Conservation (phyloP, 2,797 vertebrate genomes). For the Myoxocephalus aenaeus region DNA sequence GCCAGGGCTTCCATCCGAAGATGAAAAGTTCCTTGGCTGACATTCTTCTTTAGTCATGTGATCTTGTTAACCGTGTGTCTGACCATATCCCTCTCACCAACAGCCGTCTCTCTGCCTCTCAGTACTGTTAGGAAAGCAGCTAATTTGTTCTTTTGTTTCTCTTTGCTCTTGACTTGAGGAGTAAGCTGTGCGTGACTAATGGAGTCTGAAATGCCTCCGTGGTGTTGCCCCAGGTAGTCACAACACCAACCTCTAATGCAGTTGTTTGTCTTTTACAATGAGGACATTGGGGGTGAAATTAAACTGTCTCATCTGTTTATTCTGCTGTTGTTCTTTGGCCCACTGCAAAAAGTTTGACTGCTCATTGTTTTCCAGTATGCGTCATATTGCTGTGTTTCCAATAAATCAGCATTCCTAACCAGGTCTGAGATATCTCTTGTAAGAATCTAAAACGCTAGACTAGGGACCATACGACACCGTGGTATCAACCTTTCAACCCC, state of each 20-base stretch:
- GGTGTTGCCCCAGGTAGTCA: neutral
- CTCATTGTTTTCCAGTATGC: neutral
- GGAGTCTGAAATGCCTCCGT: constrained; percentile 3
- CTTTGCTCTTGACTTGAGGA: constrained; percentile 15
- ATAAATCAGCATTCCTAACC: neutral
- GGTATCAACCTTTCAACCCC: neutral
- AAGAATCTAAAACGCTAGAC: neutral
- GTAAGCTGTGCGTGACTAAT: constrained; percentile 21
- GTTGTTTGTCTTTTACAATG: neutral
- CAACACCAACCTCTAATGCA: constrained; percentile 4
- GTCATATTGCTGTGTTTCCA: neutral
- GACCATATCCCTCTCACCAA: neutral
- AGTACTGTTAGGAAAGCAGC: neutral
- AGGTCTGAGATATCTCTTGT: neutral
- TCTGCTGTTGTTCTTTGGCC: neutral
- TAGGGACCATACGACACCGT: neutral
- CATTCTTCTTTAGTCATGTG: neutral
- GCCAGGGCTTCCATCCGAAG: neutral
- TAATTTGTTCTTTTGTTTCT: constrained; percentile 16
- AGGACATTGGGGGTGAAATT: constrained; percentile 9
- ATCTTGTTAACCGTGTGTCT: neutral
- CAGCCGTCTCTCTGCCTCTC: neutral
- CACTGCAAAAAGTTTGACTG: neutral
- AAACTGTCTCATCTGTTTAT: constrained; percentile 11
- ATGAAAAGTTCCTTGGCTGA: neutral